Conservation (phyloP, 2,113 vertebrate genomes). For the Tyrannus savana region DNA sequence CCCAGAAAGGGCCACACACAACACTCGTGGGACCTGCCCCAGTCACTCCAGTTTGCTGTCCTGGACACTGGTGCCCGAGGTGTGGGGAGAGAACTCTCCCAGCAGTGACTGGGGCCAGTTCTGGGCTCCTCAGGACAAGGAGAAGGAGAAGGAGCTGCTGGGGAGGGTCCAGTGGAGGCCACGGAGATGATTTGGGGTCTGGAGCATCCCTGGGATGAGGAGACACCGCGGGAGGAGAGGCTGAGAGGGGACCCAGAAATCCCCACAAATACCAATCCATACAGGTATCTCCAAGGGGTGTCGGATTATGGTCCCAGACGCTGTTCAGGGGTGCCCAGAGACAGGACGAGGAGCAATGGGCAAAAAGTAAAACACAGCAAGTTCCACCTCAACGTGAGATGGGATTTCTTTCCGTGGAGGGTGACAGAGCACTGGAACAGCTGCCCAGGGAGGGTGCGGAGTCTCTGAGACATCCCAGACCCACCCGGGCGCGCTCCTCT, state of each 20-base stretch:
- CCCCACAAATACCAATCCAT: not conserved
- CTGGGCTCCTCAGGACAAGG: not conserved
- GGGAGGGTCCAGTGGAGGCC: accelerated
- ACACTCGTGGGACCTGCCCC: not conserved
- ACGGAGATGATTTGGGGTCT: not conserved
- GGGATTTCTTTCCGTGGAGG: not conserved
- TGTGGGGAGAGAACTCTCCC: too few relatives aligned
- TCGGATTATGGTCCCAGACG: not conserved
- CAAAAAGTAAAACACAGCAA: not conserved
- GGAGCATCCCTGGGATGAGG: not conserved
- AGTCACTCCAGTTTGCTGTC: too few relatives aligned
- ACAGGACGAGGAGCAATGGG: not conserved
- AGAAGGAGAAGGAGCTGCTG: not conserved
- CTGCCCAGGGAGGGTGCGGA: not conserved
- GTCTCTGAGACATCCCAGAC: not conserved
- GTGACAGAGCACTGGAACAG: not conserved
- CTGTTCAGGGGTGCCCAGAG: not conserved
- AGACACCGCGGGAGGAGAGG: accelerated
- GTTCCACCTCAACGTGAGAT: not conserved
- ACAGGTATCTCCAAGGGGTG: not conserved
- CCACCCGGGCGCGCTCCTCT: accelerated
- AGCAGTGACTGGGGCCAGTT: not conserved
- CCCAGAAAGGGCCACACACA: accelerated
- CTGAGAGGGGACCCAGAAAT: not conserved
- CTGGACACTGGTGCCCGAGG: not conserved